phyloP scores from a whole-genome alignment of 2,113 vertebrate genomes.

The Acanthisitta chloris region DNA sequence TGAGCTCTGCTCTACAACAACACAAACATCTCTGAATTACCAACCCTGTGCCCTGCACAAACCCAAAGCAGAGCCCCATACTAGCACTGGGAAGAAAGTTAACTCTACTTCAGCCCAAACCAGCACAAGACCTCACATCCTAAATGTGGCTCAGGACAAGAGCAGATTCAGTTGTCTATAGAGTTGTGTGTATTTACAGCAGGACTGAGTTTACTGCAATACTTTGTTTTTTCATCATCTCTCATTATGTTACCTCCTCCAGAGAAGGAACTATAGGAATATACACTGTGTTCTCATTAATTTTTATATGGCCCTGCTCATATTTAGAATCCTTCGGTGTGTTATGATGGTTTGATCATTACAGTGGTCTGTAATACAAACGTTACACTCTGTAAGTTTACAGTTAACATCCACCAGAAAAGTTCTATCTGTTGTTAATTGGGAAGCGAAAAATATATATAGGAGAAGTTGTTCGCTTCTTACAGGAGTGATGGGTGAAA shows the following conservation, averaged over 20 bases:
- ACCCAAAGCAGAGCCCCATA: no score
- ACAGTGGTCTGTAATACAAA: not conserved
- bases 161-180: not conserved
- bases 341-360: not conserved
- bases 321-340: not conserved
- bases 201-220: not conserved
- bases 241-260: not conserved
- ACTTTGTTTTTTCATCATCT: not conserved
- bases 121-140: not conserved
- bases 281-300: not conserved
- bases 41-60: no score
- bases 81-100: no score
- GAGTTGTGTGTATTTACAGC: not conserved
- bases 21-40: no score
- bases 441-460: no score
- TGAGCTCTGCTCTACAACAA: no score
- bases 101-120: no score
- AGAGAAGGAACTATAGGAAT: not conserved
- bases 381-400: not conserved
- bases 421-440: not conserved
- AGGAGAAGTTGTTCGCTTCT: no score
- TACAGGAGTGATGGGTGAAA: not conserved
- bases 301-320: not conserved
- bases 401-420: not conserved
- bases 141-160: not conserved